Conservation (phyloP, 1,140 invertebrate species). For the Hetaerina americana region DNA sequence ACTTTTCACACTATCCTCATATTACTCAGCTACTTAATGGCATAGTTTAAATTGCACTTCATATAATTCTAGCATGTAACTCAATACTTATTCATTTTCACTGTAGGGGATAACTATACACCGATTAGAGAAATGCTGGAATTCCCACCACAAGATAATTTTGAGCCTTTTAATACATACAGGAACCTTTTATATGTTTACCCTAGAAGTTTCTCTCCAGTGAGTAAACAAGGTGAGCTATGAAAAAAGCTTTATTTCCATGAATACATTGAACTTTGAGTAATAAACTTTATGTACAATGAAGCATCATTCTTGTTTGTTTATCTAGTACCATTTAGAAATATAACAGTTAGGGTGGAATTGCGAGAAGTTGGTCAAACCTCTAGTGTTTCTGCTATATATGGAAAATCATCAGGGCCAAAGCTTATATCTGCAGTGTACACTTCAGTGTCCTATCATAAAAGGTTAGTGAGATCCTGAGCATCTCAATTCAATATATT, state of each 20-base stretch:
- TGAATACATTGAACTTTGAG: too few species aligned
- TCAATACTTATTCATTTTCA: conserved; percentile 7
- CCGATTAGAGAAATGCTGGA: conserved; percentile 83
- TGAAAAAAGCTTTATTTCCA: neutral
- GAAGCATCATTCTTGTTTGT: neutral
- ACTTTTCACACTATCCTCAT: too few species aligned
- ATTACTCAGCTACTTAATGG: too few species aligned
- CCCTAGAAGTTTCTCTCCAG: conserved; percentile 73
- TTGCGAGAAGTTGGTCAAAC: conserved; percentile 73
- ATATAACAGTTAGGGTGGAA: conserved; percentile 72
- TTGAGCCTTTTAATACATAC: conserved; percentile 64
- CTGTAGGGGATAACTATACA: conserved; percentile 57
- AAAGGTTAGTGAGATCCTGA: conserved; percentile 47
- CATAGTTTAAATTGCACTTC: too few species aligned
- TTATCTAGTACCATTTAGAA: conserved; percentile 48
- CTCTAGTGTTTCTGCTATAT: conserved; percentile 63
- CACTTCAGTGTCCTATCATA: conserved; percentile 85
- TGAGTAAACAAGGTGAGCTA: conserved; percentile 36
- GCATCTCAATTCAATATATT: neutral
- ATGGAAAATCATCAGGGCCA: conserved; percentile 85
- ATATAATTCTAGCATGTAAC: too few species aligned
- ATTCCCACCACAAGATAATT: conserved; percentile 64
- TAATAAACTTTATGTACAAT: neutral
- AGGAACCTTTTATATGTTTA: conserved; percentile 82
- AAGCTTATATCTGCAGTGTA: conserved; percentile 76